Conservation (phyloP, 2,797 vertebrate species). For the Leucoraja ocellata region DNA sequence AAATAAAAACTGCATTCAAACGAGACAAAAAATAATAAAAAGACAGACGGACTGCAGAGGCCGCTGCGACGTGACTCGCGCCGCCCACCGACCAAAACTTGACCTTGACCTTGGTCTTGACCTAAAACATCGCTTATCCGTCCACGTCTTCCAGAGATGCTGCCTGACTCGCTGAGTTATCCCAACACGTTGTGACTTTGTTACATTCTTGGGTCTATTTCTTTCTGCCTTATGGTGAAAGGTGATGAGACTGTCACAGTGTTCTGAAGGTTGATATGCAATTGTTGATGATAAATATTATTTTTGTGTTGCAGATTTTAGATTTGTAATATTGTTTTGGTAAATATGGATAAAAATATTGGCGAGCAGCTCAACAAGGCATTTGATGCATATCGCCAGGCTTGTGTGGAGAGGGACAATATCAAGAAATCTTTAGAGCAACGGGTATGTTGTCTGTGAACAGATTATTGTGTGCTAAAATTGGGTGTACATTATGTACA, state of each 20-base stretch:
- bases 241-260: background rate
- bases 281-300: background rate
- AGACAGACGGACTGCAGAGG: too few relatives aligned
- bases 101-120: too few relatives aligned
- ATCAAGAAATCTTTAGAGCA: conserved; percentile 79
- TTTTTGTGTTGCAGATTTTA: conserved; percentile 52
- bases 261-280: background rate
- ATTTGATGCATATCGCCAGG: conserved; percentile 90
- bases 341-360: conserved; percentile 92
- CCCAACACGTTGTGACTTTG: too few relatives aligned
- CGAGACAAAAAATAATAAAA: too few relatives aligned
- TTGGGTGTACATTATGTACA: background rate
- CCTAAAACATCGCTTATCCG: too few relatives aligned
- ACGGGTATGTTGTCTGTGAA: conserved; percentile 63
- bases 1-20: too few relatives aligned
- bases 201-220: background rate
- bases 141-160: too few relatives aligned
- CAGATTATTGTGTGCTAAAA: background rate
- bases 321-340: conserved; percentile 69
- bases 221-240: background rate
- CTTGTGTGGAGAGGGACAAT: conserved; percentile 84
- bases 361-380: conserved; percentile 96
- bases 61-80: too few relatives aligned
- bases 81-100: too few relatives aligned
- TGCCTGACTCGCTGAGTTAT: background rate